Base-by-base conservation (phyloP, 2,888 invertebrate genomes). In the Nemurella pictetii region DNA sequence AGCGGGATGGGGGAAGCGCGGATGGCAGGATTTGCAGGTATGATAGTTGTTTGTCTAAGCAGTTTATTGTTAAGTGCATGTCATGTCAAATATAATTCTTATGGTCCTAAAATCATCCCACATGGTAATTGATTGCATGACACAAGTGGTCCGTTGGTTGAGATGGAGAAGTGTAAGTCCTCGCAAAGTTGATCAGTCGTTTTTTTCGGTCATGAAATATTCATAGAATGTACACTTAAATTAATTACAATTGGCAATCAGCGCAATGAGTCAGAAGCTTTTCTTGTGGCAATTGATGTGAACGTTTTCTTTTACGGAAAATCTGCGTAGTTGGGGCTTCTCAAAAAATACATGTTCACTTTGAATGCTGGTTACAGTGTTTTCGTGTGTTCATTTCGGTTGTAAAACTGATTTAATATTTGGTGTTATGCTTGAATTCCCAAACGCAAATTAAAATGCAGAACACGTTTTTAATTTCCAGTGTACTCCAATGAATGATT, bases 1-100 rank as follows among this genome's bases (percentile, higher is more conserved):
- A 15, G 27, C 78, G 2, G 36, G 86, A 7, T 75, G 20, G 86
- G 88, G 93, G 20, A 92, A 94, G 87, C 90, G 94, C 0, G 93
- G 87, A n/a, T 88, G 88, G 88, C 85, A 86, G 32, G 87, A 88
- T 55, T 84, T 88, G 28, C 87, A 87, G 87, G 0, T 88, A 88
- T 88, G 88, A 88, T 75, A 88, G 88, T 84, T 83, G 88, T 3
- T 55, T 12, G 15, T 7, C 0, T 27, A n/a, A 30, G 29, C 30
- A 9, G n/a, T n/a, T n/a, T n/a, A n/a, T n/a, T n/a, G n/a, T n/a
- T n/a, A n/a, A n/a, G n/a, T n/a, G n/a, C n/a, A n/a, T n/a, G n/a
- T n/a, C n/a, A n/a, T n/a, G n/a, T n/a, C n/a, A n/a, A n/a, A n/a
- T n/a, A n/a, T n/a, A n/a, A n/a, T n/a, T n/a, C n/a, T n/a, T n/a